Percentiles rank a stretch among this genome's conserved stretches.
Evolutionary conservation across 2,888 invertebrate species (phyloP).

Genomic region (Harmothoe impar): DNA sequence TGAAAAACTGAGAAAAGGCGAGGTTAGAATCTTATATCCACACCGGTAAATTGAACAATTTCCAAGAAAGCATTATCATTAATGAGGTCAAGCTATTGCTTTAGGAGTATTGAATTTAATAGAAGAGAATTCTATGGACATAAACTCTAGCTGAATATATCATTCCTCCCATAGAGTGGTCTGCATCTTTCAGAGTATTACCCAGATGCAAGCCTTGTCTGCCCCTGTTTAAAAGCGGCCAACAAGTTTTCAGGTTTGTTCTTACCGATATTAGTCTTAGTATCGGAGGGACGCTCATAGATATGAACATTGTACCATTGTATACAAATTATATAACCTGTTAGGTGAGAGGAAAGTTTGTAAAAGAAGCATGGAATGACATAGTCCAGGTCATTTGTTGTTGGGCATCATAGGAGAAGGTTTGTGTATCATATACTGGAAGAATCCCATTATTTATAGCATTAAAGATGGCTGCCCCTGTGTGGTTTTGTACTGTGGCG

Average conservation of each 20-base stretch:
- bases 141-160: background rate
- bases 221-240: background rate
- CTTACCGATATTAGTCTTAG: background rate
- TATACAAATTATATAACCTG: background rate
- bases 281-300: background rate
- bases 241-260: background rate
- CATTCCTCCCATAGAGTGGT: constrained; percentile 14
- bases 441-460: constrained; percentile 30
- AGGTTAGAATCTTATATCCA: background rate
- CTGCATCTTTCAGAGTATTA: background rate
- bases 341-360: background rate
- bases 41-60: background rate
- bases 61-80: constrained; percentile 3
- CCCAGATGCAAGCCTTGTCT: background rate
- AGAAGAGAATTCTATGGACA: background rate
- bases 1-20: background rate
- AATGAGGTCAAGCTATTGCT: background rate
- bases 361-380: background rate
- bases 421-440: background rate
- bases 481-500: too few species aligned
- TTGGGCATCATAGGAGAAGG: background rate
- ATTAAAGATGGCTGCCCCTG: background rate
- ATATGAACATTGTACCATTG: background rate
- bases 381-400: constrained; percentile 18
- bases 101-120: background rate